Base-by-base conservation (phyloP, 2,888 invertebrate species). In the Drosophila borealis region DNA sequence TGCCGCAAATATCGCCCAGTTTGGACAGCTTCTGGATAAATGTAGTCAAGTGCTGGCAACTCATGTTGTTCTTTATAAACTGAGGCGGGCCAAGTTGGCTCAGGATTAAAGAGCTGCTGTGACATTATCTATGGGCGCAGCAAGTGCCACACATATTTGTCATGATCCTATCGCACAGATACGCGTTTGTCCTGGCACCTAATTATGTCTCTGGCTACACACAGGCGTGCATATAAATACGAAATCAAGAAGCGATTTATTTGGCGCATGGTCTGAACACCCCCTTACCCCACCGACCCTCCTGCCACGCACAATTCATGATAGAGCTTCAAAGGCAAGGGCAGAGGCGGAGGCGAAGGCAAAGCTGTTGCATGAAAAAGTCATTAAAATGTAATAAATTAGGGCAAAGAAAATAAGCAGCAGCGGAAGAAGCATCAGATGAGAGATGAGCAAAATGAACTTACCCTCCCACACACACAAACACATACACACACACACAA, bases 361-460 rank as follows among this genome's bases (percentile, higher is more conserved):
- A 46, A 75, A 54, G 66, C 78, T 76, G 63, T 55, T 66, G 61
- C 78, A 78, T 74, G 86, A 80, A 86, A 88, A 84, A 84, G 79
- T 88, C 85, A 85, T 85, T 85, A 88, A 88, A 84, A 88, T 77
- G 73, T 80, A 86, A 88, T 86, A 80, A 85, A 85, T 85, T 85
- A 86, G 89, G 72, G 70, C 73, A 64, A 57, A 54, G 51, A 66
- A 57, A 68, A 65, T 61, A 60, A 63, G 66, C 65, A 34, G 44
- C n/a, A 36, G 55, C 55, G 50, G 49, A 46, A 36, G 19, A 44
- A 53, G 34, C 56, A 14, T 44, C 36, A 36, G 54, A 50, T 42
- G 33, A 39, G 34, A 48, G 37, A 62, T 25, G 41, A 4, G 10
- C 21, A 19, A 25, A 44, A 14, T 19, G 2, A 14, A 17, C 3